phyloP scores from a whole-genome alignment of 2,113 vertebrate species.

The Lepisosteus oculatus region DNA sequence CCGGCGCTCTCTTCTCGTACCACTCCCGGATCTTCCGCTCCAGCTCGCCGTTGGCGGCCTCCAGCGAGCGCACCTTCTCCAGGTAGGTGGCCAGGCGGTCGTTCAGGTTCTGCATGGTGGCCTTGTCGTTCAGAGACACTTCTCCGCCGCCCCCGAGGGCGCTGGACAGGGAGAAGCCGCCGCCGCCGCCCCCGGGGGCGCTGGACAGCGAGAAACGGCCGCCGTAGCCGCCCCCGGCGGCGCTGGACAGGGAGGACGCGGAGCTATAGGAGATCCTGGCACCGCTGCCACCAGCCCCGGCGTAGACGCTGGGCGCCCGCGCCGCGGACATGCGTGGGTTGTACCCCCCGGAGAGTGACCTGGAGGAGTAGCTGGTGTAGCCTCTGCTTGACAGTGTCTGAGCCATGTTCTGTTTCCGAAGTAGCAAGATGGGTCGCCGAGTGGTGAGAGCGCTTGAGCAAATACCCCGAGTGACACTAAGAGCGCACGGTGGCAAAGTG shows the following conservation, averaged over 20 bases:
- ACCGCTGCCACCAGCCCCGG: conserved; percentile 34
- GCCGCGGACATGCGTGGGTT: conserved; percentile 7
- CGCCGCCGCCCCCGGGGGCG: conserved; percentile 8
- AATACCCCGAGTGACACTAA: neutral
- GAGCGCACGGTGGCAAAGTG: conserved; percentile 18
- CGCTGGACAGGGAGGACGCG: conserved; percentile 13
- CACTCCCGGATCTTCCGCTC: conserved; percentile 67
- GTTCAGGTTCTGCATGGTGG: conserved; percentile 72
- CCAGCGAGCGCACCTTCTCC: conserved; percentile 64
- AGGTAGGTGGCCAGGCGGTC: conserved; percentile 65
- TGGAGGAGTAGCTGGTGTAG: conserved; percentile 2
- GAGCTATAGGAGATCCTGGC: conserved; percentile 43
- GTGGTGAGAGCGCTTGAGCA: neutral
- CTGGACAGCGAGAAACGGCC: conserved; percentile 31
- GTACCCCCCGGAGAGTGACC: conserved; percentile 23
- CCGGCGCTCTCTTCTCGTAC: conserved; percentile 49
- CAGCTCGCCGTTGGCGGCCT: conserved; percentile 53
- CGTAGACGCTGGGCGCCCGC: conserved; percentile 48
- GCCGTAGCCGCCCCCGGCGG: conserved; percentile 9
- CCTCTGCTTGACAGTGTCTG: conserved; percentile 14
- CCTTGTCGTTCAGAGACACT: conserved; percentile 38
- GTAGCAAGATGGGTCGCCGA: neutral
- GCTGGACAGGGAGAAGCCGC: conserved; percentile 35
- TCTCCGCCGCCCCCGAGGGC: neutral
- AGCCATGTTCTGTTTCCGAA: conserved; percentile 5